phyloP scores from a whole-genome alignment of 2,113 vertebrate genomes.

The Tragelaphus imberbis region DNA sequence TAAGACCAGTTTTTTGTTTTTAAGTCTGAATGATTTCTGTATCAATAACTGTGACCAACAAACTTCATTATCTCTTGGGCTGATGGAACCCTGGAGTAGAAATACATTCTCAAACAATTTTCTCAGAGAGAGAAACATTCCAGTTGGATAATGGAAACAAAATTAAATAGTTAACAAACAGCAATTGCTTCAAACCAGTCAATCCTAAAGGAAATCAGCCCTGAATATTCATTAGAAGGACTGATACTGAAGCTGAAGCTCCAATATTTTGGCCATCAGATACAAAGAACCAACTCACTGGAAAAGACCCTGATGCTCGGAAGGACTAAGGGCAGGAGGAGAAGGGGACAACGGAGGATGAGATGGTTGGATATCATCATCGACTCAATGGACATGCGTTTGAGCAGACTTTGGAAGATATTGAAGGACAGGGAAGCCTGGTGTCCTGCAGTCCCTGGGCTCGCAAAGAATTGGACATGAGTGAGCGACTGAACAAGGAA shows the following conservation, averaged over 20 bases:
- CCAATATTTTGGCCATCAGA: neutral
- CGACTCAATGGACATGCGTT: neutral
- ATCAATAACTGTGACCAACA: neutral
- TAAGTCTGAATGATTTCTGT: neutral
- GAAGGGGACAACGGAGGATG: neutral
- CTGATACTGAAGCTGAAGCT: neutral
- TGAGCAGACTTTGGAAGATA: neutral
- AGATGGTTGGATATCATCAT: neutral
- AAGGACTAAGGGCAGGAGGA: neutral
- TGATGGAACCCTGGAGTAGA: neutral
- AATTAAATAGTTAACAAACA: conserved; percentile 10
- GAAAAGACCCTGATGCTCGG: neutral
- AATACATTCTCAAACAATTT: neutral
- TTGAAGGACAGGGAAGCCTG: neutral
- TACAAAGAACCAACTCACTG: neutral
- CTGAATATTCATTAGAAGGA: neutral
- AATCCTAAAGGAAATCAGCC: neutral
- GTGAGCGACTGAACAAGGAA: neutral
- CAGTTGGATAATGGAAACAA: neutral
- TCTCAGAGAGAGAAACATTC: neutral
- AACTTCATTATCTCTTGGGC: neutral
- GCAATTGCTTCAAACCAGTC: neutral
- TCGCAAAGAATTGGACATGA: neutral
- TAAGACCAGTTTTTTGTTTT: neutral
- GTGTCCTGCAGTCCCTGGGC: neutral